Base-by-base conservation (phyloP, 2,888 invertebrate genomes). In the Terebella lapidaria region DNA sequence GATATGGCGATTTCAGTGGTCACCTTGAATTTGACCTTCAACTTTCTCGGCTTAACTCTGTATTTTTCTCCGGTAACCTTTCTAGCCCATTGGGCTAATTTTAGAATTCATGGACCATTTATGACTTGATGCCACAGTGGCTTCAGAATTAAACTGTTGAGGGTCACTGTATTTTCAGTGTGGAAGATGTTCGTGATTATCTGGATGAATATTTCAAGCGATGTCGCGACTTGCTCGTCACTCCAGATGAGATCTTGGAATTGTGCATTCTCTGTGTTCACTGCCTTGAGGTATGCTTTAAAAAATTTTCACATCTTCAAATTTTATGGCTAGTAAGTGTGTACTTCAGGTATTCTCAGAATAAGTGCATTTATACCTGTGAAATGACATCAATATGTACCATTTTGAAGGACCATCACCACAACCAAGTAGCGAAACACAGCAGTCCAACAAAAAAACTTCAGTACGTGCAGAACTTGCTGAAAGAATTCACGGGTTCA, bases 81-180 rank as follows among this genome's bases (percentile, higher is more conserved):
- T n/a, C n/a, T n/a, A n/a, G n/a, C n/a, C n/a, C n/a, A n/a, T n/a
- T n/a, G n/a, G n/a, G n/a, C n/a, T n/a, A n/a, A n/a, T n/a, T n/a
- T n/a, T n/a, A n/a, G n/a, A n/a, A n/a, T n/a, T n/a, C n/a, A n/a
- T n/a, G n/a, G n/a, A n/a, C n/a, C n/a, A n/a, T n/a, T n/a, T n/a
- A n/a, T n/a, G n/a, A n/a, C n/a, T n/a, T n/a, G n/a, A n/a, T n/a
- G n/a, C n/a, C n/a, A n/a, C n/a, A n/a, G n/a, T n/a, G n/a, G n/a
- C n/a, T n/a, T n/a, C n/a, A n/a, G n/a, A n/a, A n/a, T n/a, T n/a
- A n/a, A n/a, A n/a, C n/a, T n/a, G n/a, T n/a, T n/a, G n/a, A n/a
- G n/a, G n/a, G n/a, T n/a, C n/a, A n/a, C n/a, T n/a, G n/a, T n/a
- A 15, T 15, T 35, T 66, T 42, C 62, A 74, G 72, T 62, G 61